phyloP scores from a whole-genome alignment of 2,797 vertebrate species.

The Hephaestus fuliginosus region DNA sequence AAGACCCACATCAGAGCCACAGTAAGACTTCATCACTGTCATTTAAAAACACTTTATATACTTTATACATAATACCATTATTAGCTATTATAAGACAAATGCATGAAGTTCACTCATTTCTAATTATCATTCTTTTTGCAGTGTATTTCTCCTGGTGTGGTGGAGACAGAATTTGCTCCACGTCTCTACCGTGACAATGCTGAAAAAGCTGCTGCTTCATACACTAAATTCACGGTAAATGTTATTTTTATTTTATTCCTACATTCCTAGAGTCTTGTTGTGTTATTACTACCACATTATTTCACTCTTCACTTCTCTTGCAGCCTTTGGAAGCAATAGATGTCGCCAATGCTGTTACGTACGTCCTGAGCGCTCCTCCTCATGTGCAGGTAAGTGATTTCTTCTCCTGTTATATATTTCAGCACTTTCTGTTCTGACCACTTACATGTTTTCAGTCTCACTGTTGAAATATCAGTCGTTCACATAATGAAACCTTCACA shows the following conservation, averaged over 20 bases:
- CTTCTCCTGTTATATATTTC: neutral
- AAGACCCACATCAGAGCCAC: conserved; percentile 90
- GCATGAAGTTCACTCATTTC: neutral
- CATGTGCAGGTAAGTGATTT: conserved; percentile 88
- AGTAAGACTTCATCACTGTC: conserved; percentile 75
- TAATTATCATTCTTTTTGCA: conserved; percentile 69
- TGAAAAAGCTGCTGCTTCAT: conserved; percentile 84
- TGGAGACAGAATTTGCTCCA: conserved; percentile 89
- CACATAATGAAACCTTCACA: neutral
- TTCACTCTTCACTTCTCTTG: neutral
- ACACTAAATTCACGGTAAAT: conserved; percentile 86
- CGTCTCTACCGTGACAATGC: conserved; percentile 84
- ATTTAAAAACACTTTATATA: neutral
- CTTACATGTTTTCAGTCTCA: neutral
- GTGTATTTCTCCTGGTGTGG: conserved; percentile 92
- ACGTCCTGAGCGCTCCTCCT: conserved; percentile 88
- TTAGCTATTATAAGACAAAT: neutral
- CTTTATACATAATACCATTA: neutral
- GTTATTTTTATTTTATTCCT: neutral
- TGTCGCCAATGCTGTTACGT: conserved; percentile 88
- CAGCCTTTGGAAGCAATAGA: conserved; percentile 90
- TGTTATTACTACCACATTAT: neutral
- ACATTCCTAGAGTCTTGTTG: neutral
- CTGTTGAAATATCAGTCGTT: neutral
- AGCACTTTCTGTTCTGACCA: neutral